phyloP scores from a whole-genome alignment of 2,797 vertebrate species.

The Sebastes matsubarae region DNA sequence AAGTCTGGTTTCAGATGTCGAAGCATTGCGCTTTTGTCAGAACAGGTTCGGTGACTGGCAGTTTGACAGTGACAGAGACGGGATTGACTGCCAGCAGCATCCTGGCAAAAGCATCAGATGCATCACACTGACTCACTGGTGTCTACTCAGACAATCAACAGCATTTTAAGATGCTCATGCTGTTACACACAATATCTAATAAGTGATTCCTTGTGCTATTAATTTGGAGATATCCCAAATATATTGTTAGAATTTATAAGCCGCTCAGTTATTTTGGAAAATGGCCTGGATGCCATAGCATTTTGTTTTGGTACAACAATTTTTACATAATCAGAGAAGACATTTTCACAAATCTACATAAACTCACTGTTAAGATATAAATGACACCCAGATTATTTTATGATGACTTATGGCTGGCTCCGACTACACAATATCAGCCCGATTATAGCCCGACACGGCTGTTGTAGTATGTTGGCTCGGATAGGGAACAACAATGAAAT shows the following conservation, averaged over 20 bases:
- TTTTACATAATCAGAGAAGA: neutral
- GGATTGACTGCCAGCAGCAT: slow-evolving; percentile 14
- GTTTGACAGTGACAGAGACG: slow-evolving; percentile 18
- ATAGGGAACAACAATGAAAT: no score
- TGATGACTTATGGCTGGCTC: neutral
- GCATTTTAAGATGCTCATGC: neutral
- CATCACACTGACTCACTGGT: slow-evolving; percentile 13
- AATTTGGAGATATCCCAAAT: neutral
- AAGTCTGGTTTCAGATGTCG: slow-evolving; percentile 26
- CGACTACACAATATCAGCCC: no score
- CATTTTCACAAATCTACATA: neutral
- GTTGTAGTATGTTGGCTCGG: no score
- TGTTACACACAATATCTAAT: neutral
- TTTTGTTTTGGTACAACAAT: neutral
- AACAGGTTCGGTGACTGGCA: slow-evolving; percentile 30
- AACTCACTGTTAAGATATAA: neutral
- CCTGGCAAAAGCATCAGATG: slow-evolving; percentile 21
- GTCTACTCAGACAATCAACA: neutral
- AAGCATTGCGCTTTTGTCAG: neutral
- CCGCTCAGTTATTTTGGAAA: neutral
- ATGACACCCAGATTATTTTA: neutral
- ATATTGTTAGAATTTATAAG: neutral
- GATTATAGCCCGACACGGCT: no score
- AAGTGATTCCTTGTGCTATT: neutral
- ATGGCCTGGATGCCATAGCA: neutral